Conservation (phyloP, 2,113 vertebrate species). For the Grallaria varia region DNA sequence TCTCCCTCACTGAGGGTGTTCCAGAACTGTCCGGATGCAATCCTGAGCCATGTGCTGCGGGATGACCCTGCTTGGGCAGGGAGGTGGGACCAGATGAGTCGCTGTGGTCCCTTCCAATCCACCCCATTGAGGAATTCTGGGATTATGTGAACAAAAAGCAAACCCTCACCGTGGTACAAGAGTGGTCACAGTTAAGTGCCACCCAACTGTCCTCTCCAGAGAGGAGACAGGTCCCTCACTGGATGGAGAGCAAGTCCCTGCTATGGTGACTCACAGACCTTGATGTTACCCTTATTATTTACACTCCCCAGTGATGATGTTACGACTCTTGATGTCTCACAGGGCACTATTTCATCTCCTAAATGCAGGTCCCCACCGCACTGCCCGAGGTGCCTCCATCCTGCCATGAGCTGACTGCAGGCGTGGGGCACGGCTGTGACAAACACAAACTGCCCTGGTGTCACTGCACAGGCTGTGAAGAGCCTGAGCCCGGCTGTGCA, state of each 20-base stretch:
- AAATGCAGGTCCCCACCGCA: neutral
- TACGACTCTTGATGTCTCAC: neutral
- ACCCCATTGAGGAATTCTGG: no score
- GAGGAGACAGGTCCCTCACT: neutral
- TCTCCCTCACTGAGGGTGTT: neutral
- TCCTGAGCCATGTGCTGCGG: neutral
- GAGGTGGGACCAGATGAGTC: neutral
- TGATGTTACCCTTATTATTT: neutral
- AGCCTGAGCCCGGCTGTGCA: neutral
- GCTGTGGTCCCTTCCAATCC: neutral
- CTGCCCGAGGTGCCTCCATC: neutral
- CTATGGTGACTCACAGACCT: neutral
- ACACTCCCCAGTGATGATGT: neutral
- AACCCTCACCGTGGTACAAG: accelerated
- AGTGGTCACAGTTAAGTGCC: neutral
- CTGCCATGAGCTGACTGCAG: neutral
- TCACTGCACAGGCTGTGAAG: neutral
- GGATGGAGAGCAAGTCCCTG: neutral
- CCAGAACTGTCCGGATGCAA: accelerated
- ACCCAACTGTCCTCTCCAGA: neutral
- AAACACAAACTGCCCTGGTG: neutral
- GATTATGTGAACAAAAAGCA: neutral
- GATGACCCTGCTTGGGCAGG: neutral
- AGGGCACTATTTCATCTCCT: neutral
- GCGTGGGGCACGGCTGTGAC: neutral